Percentiles rank a stretch among this genome's conserved stretches.
These are phyloP conservation scores for Serranus cabrilla DNA, from an alignment of 2,797 vertebrate species.

Conservation along the genomic window DNA sequence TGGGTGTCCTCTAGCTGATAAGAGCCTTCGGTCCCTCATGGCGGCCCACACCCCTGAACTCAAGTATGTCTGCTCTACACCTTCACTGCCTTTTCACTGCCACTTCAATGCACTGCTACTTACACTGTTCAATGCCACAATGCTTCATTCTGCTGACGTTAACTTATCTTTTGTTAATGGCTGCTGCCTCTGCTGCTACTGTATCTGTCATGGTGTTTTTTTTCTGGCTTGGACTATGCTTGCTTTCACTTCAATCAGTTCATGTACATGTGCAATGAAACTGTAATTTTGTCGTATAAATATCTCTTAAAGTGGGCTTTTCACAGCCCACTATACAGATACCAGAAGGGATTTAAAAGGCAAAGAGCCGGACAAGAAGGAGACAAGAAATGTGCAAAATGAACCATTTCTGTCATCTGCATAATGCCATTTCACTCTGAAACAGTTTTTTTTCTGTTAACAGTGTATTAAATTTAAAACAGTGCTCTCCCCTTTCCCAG, in stretches of 20 bases:
- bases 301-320: slow-evolving; percentile 10
- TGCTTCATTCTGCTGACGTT: slow-evolving; percentile 62
- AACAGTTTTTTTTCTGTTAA: neutral
- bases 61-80: slow-evolving; percentile 94
- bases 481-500: slow-evolving; percentile 75
- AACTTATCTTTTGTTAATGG: slow-evolving; percentile 58
- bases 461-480: slow-evolving; percentile 13
- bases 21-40: slow-evolving; percentile 99
- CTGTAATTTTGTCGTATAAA: neutral
- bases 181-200: slow-evolving; percentile 58
- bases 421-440: slow-evolving; percentile 11
- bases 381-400: neutral
- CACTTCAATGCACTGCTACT: slow-evolving; percentile 59
- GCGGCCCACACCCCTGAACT: slow-evolving; percentile 99
- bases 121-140: slow-evolving; percentile 37
- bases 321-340: slow-evolving; percentile 20
- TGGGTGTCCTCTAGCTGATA: slow-evolving; percentile 99
- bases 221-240: slow-evolving; percentile 40
- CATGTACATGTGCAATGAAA: slow-evolving; percentile 38
- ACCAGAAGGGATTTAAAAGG: slow-evolving; percentile 5
- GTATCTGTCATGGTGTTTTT: slow-evolving; percentile 53
- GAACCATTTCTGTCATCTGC: slow-evolving; percentile 33
- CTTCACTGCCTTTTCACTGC: slow-evolving; percentile 67
- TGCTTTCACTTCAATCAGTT: slow-evolving; percentile 51
- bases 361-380: slow-evolving; percentile 16